These are phyloP conservation scores for Mus spretus DNA, from an alignment of 2,797 vertebrate species.

Conservation along the genomic window DNA sequence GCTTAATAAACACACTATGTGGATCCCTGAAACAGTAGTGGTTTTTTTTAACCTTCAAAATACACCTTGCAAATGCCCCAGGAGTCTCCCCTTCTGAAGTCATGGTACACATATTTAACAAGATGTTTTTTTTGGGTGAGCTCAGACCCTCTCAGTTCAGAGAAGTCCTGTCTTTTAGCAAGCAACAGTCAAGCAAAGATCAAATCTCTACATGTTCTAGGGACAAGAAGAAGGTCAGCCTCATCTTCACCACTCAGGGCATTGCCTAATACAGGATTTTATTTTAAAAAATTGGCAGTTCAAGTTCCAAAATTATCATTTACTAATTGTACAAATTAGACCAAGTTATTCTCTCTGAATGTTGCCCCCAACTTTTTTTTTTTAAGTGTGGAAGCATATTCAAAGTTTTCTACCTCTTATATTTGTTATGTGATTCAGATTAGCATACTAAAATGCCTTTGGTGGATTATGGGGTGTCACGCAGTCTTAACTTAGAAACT, in stretches of 20 bases:
- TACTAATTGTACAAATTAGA: constrained; percentile 46
- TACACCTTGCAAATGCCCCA: neutral
- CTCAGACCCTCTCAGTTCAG: neutral
- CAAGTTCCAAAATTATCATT: neutral
- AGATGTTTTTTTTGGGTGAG: neutral
- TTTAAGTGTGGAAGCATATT: neutral
- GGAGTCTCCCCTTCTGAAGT: neutral
- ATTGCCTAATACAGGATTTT: neutral
- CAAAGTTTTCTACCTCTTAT: constrained; percentile 6
- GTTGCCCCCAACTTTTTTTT: neutral
- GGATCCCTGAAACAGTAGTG: neutral
- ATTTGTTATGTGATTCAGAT: neutral
- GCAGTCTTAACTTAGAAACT: constrained; percentile 47
- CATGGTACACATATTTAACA: neutral
- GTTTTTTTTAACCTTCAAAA: neutral
- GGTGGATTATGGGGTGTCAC: neutral
- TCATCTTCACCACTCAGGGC: neutral
- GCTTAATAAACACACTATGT: neutral
- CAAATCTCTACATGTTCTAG: neutral
- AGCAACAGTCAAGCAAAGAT: neutral
- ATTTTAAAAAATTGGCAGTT: neutral
- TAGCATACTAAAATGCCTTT: constrained; percentile 9
- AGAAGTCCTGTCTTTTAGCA: neutral
- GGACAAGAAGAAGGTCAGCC: neutral
- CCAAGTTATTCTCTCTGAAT: neutral